Evolutionary conservation across 2,797 vertebrate species (phyloP).

Genomic region (Stomatorhinus walkeri): DNA sequence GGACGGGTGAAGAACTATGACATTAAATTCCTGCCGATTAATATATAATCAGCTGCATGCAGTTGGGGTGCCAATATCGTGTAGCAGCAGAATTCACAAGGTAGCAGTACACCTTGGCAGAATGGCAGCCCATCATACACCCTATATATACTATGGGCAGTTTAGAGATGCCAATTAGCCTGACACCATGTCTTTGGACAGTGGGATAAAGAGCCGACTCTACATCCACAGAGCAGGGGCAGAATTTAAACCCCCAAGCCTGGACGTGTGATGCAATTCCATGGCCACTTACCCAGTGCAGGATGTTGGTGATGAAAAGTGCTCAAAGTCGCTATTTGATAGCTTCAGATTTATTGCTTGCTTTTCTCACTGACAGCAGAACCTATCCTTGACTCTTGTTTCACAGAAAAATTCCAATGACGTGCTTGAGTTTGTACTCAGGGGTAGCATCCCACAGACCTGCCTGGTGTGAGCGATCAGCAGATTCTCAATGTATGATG

Average conservation of each 20-base stretch:
- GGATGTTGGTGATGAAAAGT: background rate
- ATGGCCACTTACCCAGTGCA: background rate
- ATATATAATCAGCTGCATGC: background rate
- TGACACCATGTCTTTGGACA: background rate
- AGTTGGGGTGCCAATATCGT: background rate
- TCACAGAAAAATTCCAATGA: conserved; percentile 24
- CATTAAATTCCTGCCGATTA: background rate
- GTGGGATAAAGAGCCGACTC: background rate
- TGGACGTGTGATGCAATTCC: background rate
- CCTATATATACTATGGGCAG: background rate
- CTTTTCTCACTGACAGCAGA: background rate
- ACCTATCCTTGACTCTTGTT: conserved; percentile 26
- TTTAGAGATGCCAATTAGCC: background rate
- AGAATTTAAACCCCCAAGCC: background rate
- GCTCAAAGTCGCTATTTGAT: background rate
- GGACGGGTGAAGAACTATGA: background rate
- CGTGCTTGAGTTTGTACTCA: conserved; percentile 20
- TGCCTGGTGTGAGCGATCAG: conserved; percentile 17
- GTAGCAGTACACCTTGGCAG: background rate
- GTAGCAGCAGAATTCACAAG: background rate
- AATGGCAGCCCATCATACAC: background rate
- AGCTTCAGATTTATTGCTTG: background rate
- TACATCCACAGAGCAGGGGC: background rate
- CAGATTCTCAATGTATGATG: conserved; percentile 19
- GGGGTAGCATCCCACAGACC: conserved; percentile 19